Conservation (phyloP, 2,113 vertebrate species). For the Corythaeola cristata region DNA sequence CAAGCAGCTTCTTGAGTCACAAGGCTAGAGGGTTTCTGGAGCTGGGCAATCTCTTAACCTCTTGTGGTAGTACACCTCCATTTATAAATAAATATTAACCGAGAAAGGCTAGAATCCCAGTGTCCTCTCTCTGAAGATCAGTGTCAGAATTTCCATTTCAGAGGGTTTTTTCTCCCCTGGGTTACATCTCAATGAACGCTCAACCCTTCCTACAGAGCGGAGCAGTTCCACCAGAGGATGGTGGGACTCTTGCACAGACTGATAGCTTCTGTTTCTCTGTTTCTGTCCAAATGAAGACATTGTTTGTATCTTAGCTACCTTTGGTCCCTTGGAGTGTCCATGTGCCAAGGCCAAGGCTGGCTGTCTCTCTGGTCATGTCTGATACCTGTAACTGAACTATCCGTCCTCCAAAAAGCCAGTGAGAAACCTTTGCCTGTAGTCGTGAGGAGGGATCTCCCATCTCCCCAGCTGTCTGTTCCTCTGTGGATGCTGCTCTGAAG, state of each 20-base stretch:
- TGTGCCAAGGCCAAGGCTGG: not conserved
- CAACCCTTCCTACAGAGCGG: not conserved
- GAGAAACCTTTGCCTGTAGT: not conserved
- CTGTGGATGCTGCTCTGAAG: not conserved
- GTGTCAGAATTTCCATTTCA: not conserved
- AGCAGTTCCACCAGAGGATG: not conserved
- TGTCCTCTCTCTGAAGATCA: rapidly evolving
- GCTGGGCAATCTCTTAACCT: not conserved
- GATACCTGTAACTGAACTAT: not conserved
- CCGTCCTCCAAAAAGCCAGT: not conserved
- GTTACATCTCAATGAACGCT: not conserved
- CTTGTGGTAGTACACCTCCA: not conserved
- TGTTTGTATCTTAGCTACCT: not conserved
- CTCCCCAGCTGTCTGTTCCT: not conserved
- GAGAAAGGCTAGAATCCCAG: not conserved
- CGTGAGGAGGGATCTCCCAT: not conserved
- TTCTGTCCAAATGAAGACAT: not conserved
- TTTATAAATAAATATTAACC: rapidly evolving
- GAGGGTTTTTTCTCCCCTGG: not conserved
- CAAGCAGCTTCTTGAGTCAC: not conserved
- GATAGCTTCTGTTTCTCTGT: rapidly evolving
- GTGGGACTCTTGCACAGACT: not conserved
- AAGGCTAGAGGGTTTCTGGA: not conserved
- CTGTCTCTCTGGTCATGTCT: rapidly evolving
- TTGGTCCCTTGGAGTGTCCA: not conserved